phyloP scores from a whole-genome alignment of 2,113 vertebrate species.

The Balaeniceps rex region DNA sequence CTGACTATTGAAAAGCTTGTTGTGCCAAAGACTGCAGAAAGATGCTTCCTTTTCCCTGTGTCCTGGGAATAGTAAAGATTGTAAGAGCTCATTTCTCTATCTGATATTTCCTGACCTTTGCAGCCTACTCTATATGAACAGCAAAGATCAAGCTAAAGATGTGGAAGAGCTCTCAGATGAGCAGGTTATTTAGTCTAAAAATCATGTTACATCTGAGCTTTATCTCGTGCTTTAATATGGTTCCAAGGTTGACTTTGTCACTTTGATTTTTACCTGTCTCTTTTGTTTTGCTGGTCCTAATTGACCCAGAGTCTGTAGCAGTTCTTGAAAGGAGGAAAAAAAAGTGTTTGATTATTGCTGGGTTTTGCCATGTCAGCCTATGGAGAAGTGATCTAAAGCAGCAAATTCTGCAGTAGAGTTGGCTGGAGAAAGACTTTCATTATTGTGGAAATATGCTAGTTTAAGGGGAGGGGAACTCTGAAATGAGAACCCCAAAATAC shows the following conservation, averaged over 20 bases:
- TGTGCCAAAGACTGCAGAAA: background rate
- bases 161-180: background rate
- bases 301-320: background rate
- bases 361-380: background rate
- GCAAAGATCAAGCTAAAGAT: background rate
- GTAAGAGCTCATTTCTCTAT: background rate
- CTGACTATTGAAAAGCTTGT: background rate
- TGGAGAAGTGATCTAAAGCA: background rate
- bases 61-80: background rate
- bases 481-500: background rate
- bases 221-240: background rate
- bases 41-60: background rate
- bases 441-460: background rate
- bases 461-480: background rate
- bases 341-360: background rate
- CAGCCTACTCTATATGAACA: background rate
- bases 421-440: background rate
- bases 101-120: conserved; percentile 37
- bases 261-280: background rate
- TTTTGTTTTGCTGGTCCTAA: background rate
- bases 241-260: background rate
- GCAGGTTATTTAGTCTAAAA: background rate
- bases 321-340: background rate
- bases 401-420: background rate
- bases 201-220: background rate